phyloP scores from a whole-genome alignment of 1,140 invertebrate species.

The Drosophila tristis region DNA sequence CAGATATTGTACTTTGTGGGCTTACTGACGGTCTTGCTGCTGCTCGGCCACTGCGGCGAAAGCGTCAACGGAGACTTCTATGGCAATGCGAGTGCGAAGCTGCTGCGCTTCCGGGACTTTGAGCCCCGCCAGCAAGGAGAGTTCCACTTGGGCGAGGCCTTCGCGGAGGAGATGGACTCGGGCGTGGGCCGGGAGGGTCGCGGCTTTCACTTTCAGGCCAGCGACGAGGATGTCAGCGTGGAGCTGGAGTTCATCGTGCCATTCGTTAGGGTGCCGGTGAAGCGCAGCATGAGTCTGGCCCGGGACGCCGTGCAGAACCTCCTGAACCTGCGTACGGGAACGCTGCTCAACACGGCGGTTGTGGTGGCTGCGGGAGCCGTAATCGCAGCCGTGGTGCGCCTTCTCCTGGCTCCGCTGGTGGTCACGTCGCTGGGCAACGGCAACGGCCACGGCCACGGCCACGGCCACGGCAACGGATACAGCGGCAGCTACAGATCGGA shows the following conservation, averaged over 20 bases:
- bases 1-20: slow-evolving; percentile 31
- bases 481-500: slow-evolving; percentile 38
- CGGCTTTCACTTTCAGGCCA: slow-evolving; percentile 75
- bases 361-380: slow-evolving; percentile 68
- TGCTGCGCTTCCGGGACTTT: slow-evolving; percentile 72
- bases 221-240: slow-evolving; percentile 65
- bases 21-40: slow-evolving; percentile 25
- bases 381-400: slow-evolving; percentile 64
- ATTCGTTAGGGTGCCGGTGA: slow-evolving; percentile 57
- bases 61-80: slow-evolving; percentile 39
- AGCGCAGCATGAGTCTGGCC: slow-evolving; percentile 63
- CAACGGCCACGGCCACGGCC: not conserved
- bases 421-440: slow-evolving; percentile 46
- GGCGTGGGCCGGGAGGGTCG: slow-evolving; percentile 46
- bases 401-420: slow-evolving; percentile 57
- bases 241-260: slow-evolving; percentile 79
- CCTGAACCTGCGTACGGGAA: slow-evolving; percentile 57
- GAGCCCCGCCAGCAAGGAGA: slow-evolving; percentile 54
- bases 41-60: slow-evolving; percentile 19
- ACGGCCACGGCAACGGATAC: too few species aligned
- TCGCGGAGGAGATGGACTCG: not conserved
- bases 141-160: not conserved
- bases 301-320: slow-evolving; percentile 54
- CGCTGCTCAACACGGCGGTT: slow-evolving; percentile 61
- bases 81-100: slow-evolving; percentile 42